phyloP scores from a whole-genome alignment of 2,797 vertebrate species.

The Erithacus rubecula region DNA sequence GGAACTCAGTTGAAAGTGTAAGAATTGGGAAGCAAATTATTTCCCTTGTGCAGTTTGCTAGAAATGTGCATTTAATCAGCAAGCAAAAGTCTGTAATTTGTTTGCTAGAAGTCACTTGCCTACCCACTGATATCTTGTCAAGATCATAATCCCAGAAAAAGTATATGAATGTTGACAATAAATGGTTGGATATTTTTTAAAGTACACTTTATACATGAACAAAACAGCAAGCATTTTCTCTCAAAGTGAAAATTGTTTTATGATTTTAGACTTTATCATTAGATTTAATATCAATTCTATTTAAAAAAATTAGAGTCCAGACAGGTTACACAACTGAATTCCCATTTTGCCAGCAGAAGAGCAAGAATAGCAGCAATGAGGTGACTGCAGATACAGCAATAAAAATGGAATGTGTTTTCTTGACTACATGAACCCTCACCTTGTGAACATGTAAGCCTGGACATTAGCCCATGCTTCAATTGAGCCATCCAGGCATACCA shows the following conservation, averaged over 20 bases:
- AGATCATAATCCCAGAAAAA: not conserved
- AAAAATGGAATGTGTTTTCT: not conserved
- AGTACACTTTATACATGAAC: not conserved
- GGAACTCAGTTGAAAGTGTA: not conserved
- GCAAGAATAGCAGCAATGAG: not conserved
- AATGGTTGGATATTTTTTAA: fast-evolving
- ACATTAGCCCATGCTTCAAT: not conserved
- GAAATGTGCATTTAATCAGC: not conserved
- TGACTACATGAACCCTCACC: not conserved
- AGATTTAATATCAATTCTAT: not conserved
- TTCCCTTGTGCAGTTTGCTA: not conserved
- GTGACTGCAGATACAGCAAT: not conserved
- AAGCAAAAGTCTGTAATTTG: not conserved
- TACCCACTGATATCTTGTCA: not conserved
- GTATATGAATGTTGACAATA: not conserved
- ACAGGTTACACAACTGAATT: not conserved
- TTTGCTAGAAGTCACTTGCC: not conserved
- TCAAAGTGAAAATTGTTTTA: not conserved
- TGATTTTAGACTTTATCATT: not conserved
- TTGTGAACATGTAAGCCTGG: not conserved
- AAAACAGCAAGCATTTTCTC: not conserved
- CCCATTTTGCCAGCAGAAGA: not conserved
- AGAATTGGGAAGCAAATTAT: not conserved
- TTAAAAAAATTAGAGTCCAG: not conserved
- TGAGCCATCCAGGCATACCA: not conserved